phyloP scores from a whole-genome alignment of 2,113 vertebrate genomes.

The Cyprinodon brontotheroides region DNA sequence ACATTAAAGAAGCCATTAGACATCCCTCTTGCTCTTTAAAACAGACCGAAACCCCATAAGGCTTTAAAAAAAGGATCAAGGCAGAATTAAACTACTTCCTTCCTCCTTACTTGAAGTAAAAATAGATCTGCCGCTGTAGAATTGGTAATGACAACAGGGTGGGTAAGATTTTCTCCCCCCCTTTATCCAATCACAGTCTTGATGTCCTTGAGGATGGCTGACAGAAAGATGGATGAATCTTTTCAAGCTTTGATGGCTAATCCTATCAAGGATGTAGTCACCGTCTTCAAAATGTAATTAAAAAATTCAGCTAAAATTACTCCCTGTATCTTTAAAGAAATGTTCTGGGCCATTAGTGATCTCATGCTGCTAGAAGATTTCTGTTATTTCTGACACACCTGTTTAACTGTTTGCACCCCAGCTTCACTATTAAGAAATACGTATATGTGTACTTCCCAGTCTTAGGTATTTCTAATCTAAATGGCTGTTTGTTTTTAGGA shows the following conservation, averaged over 20 bases:
- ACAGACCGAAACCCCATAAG: slow-evolving; percentile 48
- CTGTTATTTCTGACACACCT: slow-evolving; percentile 16
- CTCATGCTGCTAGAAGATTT: slow-evolving; percentile 23
- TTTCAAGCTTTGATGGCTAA: slow-evolving; percentile 70
- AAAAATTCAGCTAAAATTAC: slow-evolving; percentile 60
- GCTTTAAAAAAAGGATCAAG: slow-evolving; percentile 70
- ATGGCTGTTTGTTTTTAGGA: not conserved
- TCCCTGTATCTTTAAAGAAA: slow-evolving; percentile 58
- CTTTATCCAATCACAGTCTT: slow-evolving; percentile 71
- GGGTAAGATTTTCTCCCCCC: slow-evolving; percentile 49
- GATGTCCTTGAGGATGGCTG: slow-evolving; percentile 64
- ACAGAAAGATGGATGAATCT: slow-evolving; percentile 77
- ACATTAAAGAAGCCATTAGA: slow-evolving; percentile 68
- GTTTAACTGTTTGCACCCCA: not conserved
- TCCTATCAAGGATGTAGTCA: slow-evolving; percentile 73
- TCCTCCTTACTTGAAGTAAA: slow-evolving; percentile 71
- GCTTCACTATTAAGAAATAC: not conserved
- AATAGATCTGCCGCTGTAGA: slow-evolving; percentile 69
- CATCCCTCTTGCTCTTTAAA: slow-evolving; percentile 37
- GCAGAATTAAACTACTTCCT: slow-evolving; percentile 72
- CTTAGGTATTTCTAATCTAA: not conserved
- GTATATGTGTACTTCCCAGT: not conserved
- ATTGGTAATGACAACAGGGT: slow-evolving; percentile 72
- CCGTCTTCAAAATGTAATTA: slow-evolving; percentile 70
- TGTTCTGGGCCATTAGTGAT: slow-evolving; percentile 38